These are phyloP conservation scores for Malurus leucopterus DNA, from an alignment of 2,797 vertebrate species.

Conservation along the genomic window DNA sequence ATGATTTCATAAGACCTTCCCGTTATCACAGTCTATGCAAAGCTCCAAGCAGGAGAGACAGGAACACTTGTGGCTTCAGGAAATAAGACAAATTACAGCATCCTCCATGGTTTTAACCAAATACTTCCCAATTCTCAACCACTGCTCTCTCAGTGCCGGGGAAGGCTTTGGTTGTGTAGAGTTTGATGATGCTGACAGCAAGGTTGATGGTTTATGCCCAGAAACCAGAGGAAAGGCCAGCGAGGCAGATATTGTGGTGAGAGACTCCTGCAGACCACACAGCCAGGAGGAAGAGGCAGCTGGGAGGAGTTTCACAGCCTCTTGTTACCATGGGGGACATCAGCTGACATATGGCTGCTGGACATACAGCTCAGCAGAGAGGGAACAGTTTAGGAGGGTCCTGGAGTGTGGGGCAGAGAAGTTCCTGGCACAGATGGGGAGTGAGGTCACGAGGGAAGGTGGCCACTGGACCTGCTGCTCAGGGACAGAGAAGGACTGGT, in stretches of 20 bases:
- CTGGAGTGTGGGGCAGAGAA: neutral
- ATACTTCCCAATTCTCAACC: neutral
- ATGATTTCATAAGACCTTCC: neutral
- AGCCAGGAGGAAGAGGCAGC: neutral
- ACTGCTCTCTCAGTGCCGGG: neutral
- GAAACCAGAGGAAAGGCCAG: neutral
- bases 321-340: neutral
- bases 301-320: neutral
- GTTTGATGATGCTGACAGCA: neutral
- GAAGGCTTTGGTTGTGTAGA: neutral
- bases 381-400: neutral
- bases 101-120: neutral
- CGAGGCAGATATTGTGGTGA: neutral
- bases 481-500: neutral
- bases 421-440: neutral
- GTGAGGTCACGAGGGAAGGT: accelerated
- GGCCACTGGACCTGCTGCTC: neutral
- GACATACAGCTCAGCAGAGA: neutral
- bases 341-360: neutral
- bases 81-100: neutral
- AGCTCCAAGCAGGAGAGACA: neutral
- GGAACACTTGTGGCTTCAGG: neutral
- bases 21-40: neutral
- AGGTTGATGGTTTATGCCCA: neutral
- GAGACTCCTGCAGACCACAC: neutral